Conservation (phyloP, 2,888 invertebrate genomes). For the Lycophotia porphyrea region DNA sequence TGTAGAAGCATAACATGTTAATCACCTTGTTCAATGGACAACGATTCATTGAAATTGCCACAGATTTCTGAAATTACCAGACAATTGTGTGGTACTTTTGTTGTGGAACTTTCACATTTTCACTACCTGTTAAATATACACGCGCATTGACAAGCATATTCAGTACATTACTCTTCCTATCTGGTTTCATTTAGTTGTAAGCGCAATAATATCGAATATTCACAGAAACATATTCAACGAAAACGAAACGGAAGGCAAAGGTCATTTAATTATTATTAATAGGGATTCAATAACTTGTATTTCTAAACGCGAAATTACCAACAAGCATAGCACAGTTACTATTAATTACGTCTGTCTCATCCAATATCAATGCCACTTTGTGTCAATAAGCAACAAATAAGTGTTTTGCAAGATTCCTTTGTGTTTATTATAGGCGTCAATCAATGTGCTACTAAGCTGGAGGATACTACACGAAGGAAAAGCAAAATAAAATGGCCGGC, state of each 20-base stretch:
- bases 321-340: background rate
- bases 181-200: no score
- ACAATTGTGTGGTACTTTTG: no score
- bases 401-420: conserved; percentile 12
- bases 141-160: no score
- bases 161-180: no score
- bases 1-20: background rate
- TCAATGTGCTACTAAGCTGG: conserved; percentile 12
- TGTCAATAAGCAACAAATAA: conserved; percentile 13
- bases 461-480: conserved; percentile 21
- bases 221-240: no score
- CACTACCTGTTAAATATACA: no score
- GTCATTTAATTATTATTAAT: no score
- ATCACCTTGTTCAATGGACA: background rate
- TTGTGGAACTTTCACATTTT: no score
- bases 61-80: background rate
- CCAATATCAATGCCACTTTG: conserved; percentile 2
- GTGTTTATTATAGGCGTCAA: conserved; percentile 31
- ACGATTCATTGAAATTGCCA: background rate
- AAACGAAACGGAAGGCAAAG: no score
- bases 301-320: no score
- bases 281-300: no score
- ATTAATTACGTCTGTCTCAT: background rate
- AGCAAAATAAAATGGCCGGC: conserved; percentile 56
- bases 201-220: no score